A percentile compares a stretch with the other conserved stretches of the same genome.
Conservation (phyloP, 2,113 vertebrate genomes). For the Siniperca knerii region DNA sequence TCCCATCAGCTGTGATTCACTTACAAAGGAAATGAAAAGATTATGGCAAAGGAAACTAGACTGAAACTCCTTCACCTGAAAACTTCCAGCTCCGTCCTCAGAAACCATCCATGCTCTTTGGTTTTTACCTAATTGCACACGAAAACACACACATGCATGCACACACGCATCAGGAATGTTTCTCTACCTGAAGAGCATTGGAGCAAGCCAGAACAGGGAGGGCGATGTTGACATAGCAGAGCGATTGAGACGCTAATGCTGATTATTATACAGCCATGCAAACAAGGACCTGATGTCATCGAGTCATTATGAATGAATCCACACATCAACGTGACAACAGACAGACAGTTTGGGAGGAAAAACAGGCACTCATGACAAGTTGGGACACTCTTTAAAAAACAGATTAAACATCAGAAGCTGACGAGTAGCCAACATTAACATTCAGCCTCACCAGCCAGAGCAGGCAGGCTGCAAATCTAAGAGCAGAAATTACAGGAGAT, state of each 20-base stretch:
- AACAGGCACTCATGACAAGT: slow-evolving; percentile 31
- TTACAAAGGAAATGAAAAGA: slow-evolving; percentile 66
- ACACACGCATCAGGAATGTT: slow-evolving; percentile 71
- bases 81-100: slow-evolving; percentile 39
- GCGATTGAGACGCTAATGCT: slow-evolving; percentile 61
- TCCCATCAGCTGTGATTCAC: slow-evolving; percentile 64
- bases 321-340: slow-evolving; percentile 38
- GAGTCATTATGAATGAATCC: slow-evolving; percentile 34
- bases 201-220: slow-evolving; percentile 79
- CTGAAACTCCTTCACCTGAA: slow-evolving; percentile 30
- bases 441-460: neutral
- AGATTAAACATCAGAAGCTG: slow-evolving; percentile 40
- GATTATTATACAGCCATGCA: slow-evolving; percentile 69
- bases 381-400: slow-evolving; percentile 14
- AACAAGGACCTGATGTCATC: slow-evolving; percentile 70
- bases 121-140: slow-evolving; percentile 47
- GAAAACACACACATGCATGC: slow-evolving; percentile 30
- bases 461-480: slow-evolving; percentile 11
- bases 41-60: slow-evolving; percentile 35
- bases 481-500: slow-evolving; percentile 55
- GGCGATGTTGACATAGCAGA: slow-evolving; percentile 69
- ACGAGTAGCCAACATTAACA: slow-evolving; percentile 31
- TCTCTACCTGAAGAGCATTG: slow-evolving; percentile 50
- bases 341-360: slow-evolving; percentile 8
- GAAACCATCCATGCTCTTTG: slow-evolving; percentile 25